Evolutionary conservation across 2,113 vertebrate genomes (phyloP), one percentile per base, ranked within the genome.

Genomic region (Anolis carolinensis): DNA sequence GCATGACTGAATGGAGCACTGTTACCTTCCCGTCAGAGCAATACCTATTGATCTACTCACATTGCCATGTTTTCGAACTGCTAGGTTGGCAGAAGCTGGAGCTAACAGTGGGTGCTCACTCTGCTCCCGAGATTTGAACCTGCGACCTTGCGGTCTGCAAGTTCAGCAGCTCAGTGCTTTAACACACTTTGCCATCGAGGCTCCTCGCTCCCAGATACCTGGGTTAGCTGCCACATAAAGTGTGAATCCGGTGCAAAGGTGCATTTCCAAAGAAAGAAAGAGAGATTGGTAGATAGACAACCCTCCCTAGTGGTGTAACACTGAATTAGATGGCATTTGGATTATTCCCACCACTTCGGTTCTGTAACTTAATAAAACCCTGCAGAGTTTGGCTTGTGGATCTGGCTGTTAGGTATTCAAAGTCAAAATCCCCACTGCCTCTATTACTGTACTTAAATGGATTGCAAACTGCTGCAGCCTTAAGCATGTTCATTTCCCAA

Each of bases 401-500:
- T 68, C 83, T 50, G 7, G 32, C 67, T 77, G 62, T 52, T 62
- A 34, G 39, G 23, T 16, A 11, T 9, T 52, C n/a, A 34, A 36
- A 70, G 63, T 70, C 13, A 52, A 34, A 68, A 55, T 11, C 6
- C 18, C 27, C 52, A 68, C 83, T 52, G 62, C 59, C 36, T 21
- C 27, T 32, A 36, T 65, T 84, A 14, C n/a, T n/a, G n/a, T n/a
- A n/a, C 23, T 2, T 48, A 68, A 79, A 78, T 34, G 44, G 48
- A 52, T 78, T 50, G n/a, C 75, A 70, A 39, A 32, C 75, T 59
- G 55, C 55, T 52, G 63, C 44, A n/a, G 65, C n/a, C 84, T 62
- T 52, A 63, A 86, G 65, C 50, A 8, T 79, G 67, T 79, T 79
- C 76, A 62, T 86, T 67, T 5, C 34, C 77, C 48, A 34, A 62